Base-by-base conservation (phyloP, 2,113 vertebrate genomes). In the Aspidoscelis tigris region DNA sequence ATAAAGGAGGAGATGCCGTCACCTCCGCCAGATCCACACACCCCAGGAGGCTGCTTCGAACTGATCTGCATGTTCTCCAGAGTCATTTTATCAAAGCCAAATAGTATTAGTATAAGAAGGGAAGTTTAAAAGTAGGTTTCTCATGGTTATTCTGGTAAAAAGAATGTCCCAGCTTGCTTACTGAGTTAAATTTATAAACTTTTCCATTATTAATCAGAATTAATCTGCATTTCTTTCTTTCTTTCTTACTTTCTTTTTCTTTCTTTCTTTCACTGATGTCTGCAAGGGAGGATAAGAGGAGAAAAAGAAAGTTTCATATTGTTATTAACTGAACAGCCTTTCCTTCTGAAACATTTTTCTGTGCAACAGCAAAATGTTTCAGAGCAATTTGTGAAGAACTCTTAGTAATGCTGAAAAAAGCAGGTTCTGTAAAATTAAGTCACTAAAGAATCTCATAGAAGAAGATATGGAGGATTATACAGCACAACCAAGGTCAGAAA, bases 391-490 rank as follows among this genome's bases (percentile, higher is more conserved):
- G 71, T 55, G 12, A 20, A 16, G 66, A 87, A 55, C n/a, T 12
- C 73, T 65, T 80, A 71, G 44, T 50, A 81, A 77, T 47, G 20
- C 26, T 73, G 79, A 43, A 70, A 69, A 74, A 83, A 76, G 50
- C 50, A 78, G 76, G 69, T 84, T 87, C 43, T 11, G 70, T 43
- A 55, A 58, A 88, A 33, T 78, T 78, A 82, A 81, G 16, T 75
- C 65, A n/a, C 2, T 78, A 14, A 55, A 64, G 5, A 50, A 55
- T 5, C 76, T 64, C 84, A 69, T 3, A 50, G 83, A 86, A 70
- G 39, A 83, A 44, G 39, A 4, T 0, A 0, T 22, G 66, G 58
- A 86, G 77, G 83, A 7, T 86, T 86, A 78, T 73, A n/a, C n/a
- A 55, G 14, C 18, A 50, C 6, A 86, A 39, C 50, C 72, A 73